Base-by-base conservation (phyloP, 2,797 vertebrate species). In the Myotis myotis region DNA sequence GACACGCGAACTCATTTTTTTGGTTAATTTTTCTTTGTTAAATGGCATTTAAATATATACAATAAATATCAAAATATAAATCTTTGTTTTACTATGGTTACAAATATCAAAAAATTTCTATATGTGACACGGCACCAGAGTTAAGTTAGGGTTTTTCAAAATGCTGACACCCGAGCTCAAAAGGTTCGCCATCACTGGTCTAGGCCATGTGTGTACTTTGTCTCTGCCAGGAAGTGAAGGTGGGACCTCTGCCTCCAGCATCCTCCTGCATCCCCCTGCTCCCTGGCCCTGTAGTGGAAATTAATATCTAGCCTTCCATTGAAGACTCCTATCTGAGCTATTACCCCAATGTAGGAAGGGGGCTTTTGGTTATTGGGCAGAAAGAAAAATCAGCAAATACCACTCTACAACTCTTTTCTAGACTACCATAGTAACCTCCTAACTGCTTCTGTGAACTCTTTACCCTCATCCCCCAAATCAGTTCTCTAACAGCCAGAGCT, bases 381-480 rank as follows among this genome's bases (percentile, higher is more conserved):
- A 75, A 75, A 82, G 30, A 81, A 71, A 88, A 60, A 64, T 16
- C 33, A 70, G 60, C 23, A 83, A 44, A 78, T 64, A 82, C n/a
- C 10, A 49, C 38, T n/a, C 8, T 87, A 66, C 33, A 84, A 1
- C 44, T 70, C 53, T 82, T 93, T 89, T 78, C n/a, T 90, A 36
- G 41, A 92, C 53, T 90, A 80, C 74, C 28, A 51, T 13, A 90
- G 72, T 23, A 94, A 55, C 51, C 30, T 88, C 55, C 62, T 93
- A 51, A 41, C 16, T 87, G 16, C 57, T 74, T 74, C 38, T 82
- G 11, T 68, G 53, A 57, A 47, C 51, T 87, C 13, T 75, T n/a
- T 20, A 13, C 47, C 62, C 47, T 87, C 15, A 30, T 20, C 16
- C 36, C 5, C 53, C 78, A 66, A 68, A 60, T 89, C 66, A 80